Evolutionary conservation across 2,888 invertebrate genomes (phyloP).

Genomic region (Adelognathus sp.): DNA sequence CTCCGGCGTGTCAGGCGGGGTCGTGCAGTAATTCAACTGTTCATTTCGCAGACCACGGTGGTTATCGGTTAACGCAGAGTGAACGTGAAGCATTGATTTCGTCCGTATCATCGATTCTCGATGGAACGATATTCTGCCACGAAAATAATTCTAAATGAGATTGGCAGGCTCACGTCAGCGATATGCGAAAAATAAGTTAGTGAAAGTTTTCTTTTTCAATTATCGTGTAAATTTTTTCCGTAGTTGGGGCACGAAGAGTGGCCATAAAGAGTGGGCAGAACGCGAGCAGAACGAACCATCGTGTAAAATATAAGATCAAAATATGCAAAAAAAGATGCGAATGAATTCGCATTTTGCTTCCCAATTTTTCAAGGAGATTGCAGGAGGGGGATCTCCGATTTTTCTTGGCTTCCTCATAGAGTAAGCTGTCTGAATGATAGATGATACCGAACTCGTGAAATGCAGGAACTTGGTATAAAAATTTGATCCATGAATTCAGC

Average conservation of each 20-base stretch:
- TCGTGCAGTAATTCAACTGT: slow-evolving; percentile 6
- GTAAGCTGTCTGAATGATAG: no score
- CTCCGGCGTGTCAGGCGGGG: not conserved
- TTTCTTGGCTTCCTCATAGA: no score
- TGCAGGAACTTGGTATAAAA: no score
- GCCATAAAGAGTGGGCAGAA: not conserved
- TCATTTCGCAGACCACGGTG: not conserved
- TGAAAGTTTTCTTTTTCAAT: not conserved
- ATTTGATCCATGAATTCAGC: no score
- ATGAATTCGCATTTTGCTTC: no score
- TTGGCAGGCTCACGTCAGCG: not conserved
- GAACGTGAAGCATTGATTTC: not conserved
- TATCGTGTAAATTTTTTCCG: not conserved
- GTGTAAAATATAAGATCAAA: no score
- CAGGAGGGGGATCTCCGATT: no score
- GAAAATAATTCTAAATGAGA: not conserved
- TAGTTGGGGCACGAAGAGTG: not conserved
- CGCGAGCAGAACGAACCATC: no score
- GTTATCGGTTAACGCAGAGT: not conserved
- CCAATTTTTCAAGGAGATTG: no score
- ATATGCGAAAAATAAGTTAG: not conserved
- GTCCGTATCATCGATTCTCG: not conserved
- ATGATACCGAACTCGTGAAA: no score
- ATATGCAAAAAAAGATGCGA: no score
- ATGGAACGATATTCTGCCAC: not conserved